Conservation (phyloP, 2,888 invertebrate species). For the Nephrotoma flavescens region DNA sequence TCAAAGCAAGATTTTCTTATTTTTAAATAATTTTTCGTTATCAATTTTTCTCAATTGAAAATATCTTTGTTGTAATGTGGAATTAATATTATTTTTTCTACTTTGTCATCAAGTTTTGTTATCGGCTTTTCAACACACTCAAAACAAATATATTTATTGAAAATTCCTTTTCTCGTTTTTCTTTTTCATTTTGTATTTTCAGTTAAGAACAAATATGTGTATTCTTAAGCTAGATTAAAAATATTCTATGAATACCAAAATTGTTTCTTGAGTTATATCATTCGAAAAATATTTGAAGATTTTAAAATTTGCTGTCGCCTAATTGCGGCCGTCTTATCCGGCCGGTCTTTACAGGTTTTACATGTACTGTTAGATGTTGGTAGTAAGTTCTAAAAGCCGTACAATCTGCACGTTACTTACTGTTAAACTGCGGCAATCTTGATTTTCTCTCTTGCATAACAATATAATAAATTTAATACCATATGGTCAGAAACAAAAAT, state of each 20-base stretch:
- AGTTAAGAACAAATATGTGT: not conserved
- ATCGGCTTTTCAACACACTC: not conserved
- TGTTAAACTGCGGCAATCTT: not conserved
- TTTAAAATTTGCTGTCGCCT: not conserved
- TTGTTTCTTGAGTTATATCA: not conserved
- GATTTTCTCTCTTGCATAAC: not conserved
- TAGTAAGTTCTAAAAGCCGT: too few relatives aligned
- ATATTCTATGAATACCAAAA: not conserved
- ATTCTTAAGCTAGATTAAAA: not conserved
- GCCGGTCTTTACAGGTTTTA: too few relatives aligned
- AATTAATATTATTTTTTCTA: not conserved
- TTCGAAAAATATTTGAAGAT: not conserved
- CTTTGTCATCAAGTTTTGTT: not conserved
- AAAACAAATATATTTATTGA: not conserved
- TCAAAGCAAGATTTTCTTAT: not conserved
- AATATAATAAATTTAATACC: not conserved
- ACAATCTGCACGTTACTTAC: not conserved
- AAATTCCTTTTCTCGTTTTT: not conserved
- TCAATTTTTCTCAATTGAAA: not conserved
- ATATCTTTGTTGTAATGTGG: not conserved
- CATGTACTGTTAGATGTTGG: too few relatives aligned
- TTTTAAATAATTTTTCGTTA: not conserved
- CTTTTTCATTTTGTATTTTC: not conserved
- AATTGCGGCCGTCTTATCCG: too few relatives aligned
- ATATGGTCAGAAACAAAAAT: not conserved